A percentile compares a stretch with the other conserved stretches of the same genome.
Conservation (phyloP, 2,797 vertebrate species). For the Acrossocheilus wenchowensis region DNA sequence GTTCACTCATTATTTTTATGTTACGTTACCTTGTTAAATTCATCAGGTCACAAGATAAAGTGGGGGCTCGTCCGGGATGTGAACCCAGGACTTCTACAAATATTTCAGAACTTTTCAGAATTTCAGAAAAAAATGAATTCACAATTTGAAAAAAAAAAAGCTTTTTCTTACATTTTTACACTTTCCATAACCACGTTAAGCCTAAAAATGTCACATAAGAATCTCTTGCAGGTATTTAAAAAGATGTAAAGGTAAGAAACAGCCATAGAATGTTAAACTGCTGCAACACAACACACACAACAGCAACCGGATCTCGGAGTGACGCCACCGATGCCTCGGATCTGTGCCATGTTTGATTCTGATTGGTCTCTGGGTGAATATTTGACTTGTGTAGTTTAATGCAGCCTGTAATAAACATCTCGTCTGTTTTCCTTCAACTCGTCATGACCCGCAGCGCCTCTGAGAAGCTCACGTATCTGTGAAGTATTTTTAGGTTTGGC, state of each 20-base stretch:
- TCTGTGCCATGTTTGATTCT: background rate
- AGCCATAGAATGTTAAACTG: background rate
- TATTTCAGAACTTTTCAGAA: background rate
- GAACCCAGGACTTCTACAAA: background rate
- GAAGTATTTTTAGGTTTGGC: slow-evolving; percentile 50
- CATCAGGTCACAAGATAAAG: background rate
- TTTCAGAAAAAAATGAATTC: background rate
- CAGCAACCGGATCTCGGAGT: background rate
- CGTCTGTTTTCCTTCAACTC: background rate
- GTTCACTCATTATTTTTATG: background rate
- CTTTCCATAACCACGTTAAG: background rate
- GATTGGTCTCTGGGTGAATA: background rate
- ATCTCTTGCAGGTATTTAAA: background rate
- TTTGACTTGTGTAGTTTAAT: background rate
- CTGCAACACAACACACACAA: background rate
- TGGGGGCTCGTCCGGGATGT: background rate
- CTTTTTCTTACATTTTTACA: background rate
- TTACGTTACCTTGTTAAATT: background rate
- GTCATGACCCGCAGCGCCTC: background rate
- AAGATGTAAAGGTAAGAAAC: too few species aligned
- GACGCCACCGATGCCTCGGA: background rate
- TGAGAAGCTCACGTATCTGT: background rate
- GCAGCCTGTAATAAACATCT: background rate
- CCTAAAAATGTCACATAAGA: background rate
- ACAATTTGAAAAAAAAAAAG: background rate